Evolutionary conservation across 64 coral and sea anemone species (phyloP), one percentile per base, ranked within the genome.

Genomic region (Montipora sp.): DNA sequence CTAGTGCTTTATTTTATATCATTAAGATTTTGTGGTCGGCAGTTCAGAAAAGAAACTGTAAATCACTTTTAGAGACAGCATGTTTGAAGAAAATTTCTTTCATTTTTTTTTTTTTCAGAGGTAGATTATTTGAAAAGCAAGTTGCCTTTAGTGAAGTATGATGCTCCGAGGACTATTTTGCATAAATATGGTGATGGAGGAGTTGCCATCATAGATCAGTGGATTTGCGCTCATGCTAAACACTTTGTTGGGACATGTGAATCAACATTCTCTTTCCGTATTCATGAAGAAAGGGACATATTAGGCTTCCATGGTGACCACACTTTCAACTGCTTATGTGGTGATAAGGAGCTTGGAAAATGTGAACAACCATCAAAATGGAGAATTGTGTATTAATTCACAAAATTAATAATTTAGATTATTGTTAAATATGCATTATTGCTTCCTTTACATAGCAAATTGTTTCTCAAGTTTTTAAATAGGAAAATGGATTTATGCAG

Each of bases 241-340:
- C 94, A 93, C 50, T 99, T 99, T 51, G 78, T 84, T 59, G 98
- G 98, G 14, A 99, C 98, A 15, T 92, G 87, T n/a, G 94, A 96
- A 79, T 99, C 98, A 7, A 99, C 98, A 44, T 99, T 99, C 73
- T 99, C 98, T 46, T 99, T 99, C 74, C 82, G 94, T 75, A 96
- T 99, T 83, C 94, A 96, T 61, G 98, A 99, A 96, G 98, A 99
- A 69, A 90, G 98, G 71, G 98, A 99, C 46, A 99, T 99, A 84
- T 87, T 99, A 89, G 98, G 98, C 87, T 99, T 99, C 80, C 89
- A 92, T 94, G 94, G 84, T 80, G 92, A 99, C 71, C 83, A 89
- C 49, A 99, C 98, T 18, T 99, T 99, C 74, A 99, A 99, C 77
- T 96, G 94, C 80, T 81, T 99, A 36, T 99, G 98, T 83, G 90